phyloP scores from a whole-genome alignment of 2,113 vertebrate genomes.

The Dunckerocampus dactyliophorus region DNA sequence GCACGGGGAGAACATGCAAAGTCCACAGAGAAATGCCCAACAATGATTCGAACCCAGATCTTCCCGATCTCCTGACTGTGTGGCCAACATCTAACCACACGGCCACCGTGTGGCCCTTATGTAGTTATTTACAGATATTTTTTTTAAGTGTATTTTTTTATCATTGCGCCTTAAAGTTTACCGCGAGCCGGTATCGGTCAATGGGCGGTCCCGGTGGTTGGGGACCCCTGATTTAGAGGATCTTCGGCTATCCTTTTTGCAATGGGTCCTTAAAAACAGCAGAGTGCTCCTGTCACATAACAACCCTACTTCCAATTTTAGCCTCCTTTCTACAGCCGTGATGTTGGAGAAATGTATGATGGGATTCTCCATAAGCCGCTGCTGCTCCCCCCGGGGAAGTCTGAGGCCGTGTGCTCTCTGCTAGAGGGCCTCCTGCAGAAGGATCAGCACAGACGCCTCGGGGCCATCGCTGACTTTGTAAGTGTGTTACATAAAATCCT shows the following conservation, averaged over 20 bases:
- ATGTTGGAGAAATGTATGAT: slow-evolving; percentile 93
- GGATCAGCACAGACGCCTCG: slow-evolving; percentile 85
- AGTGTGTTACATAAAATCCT: slow-evolving; percentile 47
- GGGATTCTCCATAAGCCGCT: slow-evolving; percentile 90
- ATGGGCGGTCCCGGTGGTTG: too few relatives aligned
- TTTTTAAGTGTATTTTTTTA: too few relatives aligned
- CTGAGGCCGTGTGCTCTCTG: slow-evolving; percentile 83
- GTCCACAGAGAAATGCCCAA: too few relatives aligned
- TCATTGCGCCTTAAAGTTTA: too few relatives aligned
- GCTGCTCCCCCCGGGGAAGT: slow-evolving; percentile 84
- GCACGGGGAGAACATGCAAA: too few relatives aligned
- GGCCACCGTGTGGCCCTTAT: too few relatives aligned
- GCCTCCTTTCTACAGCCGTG: slow-evolving; percentile 95
- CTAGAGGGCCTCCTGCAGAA: slow-evolving; percentile 90
- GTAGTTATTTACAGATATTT: too few relatives aligned
- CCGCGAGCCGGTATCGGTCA: too few relatives aligned
- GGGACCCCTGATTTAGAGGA: background rate
- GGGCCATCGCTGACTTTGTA: slow-evolving; percentile 94
- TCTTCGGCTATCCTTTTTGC: background rate
- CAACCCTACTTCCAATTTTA: slow-evolving; percentile 36
- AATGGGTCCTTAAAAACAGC: background rate
- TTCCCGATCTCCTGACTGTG: too few relatives aligned
- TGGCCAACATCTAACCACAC: too few relatives aligned
- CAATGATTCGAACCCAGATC: too few relatives aligned
- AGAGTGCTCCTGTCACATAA: background rate